Evolutionary conservation across 2,888 invertebrate species (phyloP), one percentile per base, ranked within the genome.

Genomic region (Dexiosoma caninum): DNA sequence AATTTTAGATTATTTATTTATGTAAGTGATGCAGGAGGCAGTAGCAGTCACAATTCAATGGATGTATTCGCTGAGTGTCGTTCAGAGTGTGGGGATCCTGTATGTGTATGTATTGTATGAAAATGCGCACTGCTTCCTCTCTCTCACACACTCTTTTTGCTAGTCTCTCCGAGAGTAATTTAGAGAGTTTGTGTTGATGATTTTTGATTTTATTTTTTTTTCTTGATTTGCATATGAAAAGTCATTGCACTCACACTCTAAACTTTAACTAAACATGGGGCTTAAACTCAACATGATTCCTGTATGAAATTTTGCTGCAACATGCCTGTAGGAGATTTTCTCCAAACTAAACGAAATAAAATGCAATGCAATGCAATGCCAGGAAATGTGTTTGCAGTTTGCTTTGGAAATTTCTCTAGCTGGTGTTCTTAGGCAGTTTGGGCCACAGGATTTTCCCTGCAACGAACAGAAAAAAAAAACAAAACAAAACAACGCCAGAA

Each of bases 71-170:
- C n/a, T n/a, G n/a, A n/a, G n/a, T n/a, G n/a, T n/a, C n/a, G 44
- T 53, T 40, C 59, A 60, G 10, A 66, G 75, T 67, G 42, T 75
- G 75, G 51, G 75, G 75, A 75, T 75, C 75, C 30, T 42, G 30
- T n/a, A 1, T 49, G 40, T 59, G 23, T 23, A 30, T 21, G 27
- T 23, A 60, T 44, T 30, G n/a, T 12, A 37, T 23, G 86, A 86
- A 84, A 88, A 86, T 87, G 88, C 87, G 88, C 87, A 87, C 87
- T 86, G 14, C 14, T 30, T n/a, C n/a, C n/a, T n/a, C n/a, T n/a
- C n/a, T n/a, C n/a, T n/a, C n/a, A n/a, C n/a, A n/a, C n/a, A n/a
- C n/a, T n/a, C n/a, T n/a, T n/a, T n/a, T n/a, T n/a, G n/a, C n/a
- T n/a, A 37, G 27, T 49, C 21, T 40, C 23, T 8, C 5, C 37